Percentiles rank a stretch among this genome's conserved stretches.
Conservation (phyloP, 2,888 invertebrate genomes). For the Bellardia bayeri region DNA sequence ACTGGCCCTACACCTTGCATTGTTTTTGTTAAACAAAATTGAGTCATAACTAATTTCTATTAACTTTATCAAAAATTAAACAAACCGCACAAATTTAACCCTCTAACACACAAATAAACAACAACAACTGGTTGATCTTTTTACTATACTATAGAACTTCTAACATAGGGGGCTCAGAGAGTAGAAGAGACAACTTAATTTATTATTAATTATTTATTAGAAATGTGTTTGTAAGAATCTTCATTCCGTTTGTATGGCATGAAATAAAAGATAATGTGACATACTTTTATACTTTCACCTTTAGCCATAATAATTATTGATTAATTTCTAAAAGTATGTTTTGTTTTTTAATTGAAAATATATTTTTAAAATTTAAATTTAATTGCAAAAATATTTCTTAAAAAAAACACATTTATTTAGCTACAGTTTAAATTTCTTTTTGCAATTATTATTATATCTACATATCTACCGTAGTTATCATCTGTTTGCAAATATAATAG, state of each 20-base stretch:
- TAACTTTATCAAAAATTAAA: slow-evolving; percentile 57
- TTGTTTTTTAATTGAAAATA: neutral
- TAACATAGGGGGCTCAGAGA: neutral
- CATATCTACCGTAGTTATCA: neutral
- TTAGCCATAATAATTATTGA: slow-evolving; percentile 1
- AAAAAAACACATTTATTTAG: too few relatives aligned
- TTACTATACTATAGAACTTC: neutral
- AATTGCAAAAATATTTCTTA: neutral
- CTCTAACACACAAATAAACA: neutral
- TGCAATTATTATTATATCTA: too few relatives aligned
- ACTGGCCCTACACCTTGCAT: neutral
- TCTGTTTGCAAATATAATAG: slow-evolving; percentile 11
- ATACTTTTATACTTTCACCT: neutral
- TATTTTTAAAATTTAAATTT: neutral
- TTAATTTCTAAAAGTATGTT: neutral
- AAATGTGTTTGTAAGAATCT: neutral
- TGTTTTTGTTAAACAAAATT: slow-evolving; percentile 26
- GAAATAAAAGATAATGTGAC: neutral
- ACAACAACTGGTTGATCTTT: neutral
- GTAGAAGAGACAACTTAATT: neutral
- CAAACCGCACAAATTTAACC: slow-evolving; percentile 1
- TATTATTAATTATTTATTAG: too few relatives aligned
- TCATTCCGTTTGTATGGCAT: neutral
- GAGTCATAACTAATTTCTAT: slow-evolving; percentile 55
- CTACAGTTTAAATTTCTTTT: too few relatives aligned